Conservation (phyloP, 2,888 invertebrate species). For the Archaeoteleia sp. region DNA sequence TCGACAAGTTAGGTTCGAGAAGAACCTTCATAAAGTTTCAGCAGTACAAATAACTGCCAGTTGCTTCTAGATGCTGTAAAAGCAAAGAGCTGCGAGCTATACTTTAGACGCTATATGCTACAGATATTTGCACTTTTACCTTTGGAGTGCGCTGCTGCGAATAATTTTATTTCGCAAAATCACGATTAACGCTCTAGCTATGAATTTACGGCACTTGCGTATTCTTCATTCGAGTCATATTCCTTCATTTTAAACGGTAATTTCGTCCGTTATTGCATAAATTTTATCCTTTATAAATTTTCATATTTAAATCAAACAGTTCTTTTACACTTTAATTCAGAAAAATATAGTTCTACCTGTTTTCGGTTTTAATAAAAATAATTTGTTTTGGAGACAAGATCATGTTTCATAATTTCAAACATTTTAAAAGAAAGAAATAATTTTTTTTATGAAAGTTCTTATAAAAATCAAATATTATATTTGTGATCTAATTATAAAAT, state of each 20-base stretch:
- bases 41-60: constrained; percentile 38
- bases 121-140: constrained; percentile 42
- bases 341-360: too few species aligned
- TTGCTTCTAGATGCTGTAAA: constrained; percentile 38
- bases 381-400: too few species aligned
- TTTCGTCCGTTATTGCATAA: neutral
- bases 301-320: too few species aligned
- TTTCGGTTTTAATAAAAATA: too few species aligned
- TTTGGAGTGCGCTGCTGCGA: constrained; percentile 18
- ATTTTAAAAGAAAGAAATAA: too few species aligned
- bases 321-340: too few species aligned
- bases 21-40: constrained; percentile 37
- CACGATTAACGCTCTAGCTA: constrained; percentile 9
- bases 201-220: constrained; percentile 1
- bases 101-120: constrained; percentile 22
- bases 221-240: too few species aligned
- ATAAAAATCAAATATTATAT: too few species aligned
- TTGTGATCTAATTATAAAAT: neutral
- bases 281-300: too few species aligned
- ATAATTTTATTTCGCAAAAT: constrained; percentile 27
- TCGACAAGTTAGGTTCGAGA: constrained; percentile 26
- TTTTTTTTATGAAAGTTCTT: too few species aligned
- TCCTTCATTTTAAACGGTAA: neutral
- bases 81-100: constrained; percentile 22
- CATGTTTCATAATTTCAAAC: too few species aligned